Conservation (phyloP, 2,113 vertebrate species). For the Paradoxurus hermaphroditus region DNA sequence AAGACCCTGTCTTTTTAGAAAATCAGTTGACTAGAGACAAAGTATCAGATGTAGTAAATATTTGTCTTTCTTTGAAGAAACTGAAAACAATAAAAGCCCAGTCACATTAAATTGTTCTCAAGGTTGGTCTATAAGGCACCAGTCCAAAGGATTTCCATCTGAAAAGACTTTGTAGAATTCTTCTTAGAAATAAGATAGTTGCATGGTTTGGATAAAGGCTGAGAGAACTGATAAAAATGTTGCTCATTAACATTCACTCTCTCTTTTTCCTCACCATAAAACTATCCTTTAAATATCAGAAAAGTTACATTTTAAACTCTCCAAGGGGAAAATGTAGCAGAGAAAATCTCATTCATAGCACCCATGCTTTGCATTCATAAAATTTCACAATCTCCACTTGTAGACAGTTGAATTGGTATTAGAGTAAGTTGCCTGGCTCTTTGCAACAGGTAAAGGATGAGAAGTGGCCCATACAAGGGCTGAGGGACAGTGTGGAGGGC, state of each 20-base stretch:
- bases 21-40: constrained; percentile 63
- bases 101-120: constrained; percentile 45
- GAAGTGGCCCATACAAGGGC: neutral
- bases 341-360: neutral
- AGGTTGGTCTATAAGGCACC: constrained; percentile 45
- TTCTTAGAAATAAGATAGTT: constrained; percentile 6
- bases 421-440: neutral
- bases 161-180: constrained; percentile 7
- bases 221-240: constrained; percentile 42
- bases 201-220: neutral
- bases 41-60: constrained; percentile 78
- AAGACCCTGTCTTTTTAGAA: constrained; percentile 63
- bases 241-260: constrained; percentile 26
- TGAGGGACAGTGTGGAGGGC: neutral
- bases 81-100: constrained; percentile 66
- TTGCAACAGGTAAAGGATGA: neutral
- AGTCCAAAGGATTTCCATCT: constrained; percentile 10
- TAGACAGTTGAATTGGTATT: neutral
- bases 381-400: neutral
- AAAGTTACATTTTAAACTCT: constrained; percentile 45
- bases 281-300: constrained; percentile 30
- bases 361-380: neutral
- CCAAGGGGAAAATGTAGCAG: neutral
- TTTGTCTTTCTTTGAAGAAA: constrained; percentile 75
- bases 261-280: constrained; percentile 16